Evolutionary conservation across 2,797 vertebrate genomes (phyloP), one percentile per base, ranked within the genome.

Genomic region (Prionace glauca): DNA sequence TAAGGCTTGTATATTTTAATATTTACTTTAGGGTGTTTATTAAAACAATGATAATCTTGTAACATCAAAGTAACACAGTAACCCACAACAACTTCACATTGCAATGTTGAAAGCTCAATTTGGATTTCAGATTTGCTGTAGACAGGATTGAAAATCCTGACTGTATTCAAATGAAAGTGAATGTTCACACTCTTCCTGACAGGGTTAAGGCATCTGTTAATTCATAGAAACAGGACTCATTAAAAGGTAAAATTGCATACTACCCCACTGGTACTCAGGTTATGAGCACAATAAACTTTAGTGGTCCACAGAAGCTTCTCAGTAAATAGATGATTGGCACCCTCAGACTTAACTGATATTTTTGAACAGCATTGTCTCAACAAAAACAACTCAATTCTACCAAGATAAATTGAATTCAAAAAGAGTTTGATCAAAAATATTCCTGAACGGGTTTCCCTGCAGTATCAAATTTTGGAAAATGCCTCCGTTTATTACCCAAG

Each of bases 381-480:
- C 16, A 56, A 56, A 77, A 95, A 50, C 12, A 29, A 72, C 92
- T 50, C 10, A 71, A 50, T 77, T 77, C 45, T 56, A 77, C 36
- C 11, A 41, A 65, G 36, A 36, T 92, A 67, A 92, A 92, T 20
- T 71, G 24, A 72, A 74, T 71, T 94, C 45, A 72, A 72, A 24
- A 56, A 56, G 71, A 29, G 32, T 95, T 50, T 95, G 71, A 95
- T 60, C 45, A 56, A 72, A 95, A 74, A 14, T 74, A 50, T 45
- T 50, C 22, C 67, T 56, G 22, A 94, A 94, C 20, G 69, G 69
- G 93, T 26, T 71, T 77, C 93, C 69, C 71, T 94, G 93, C 71
- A 94, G 93, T 32, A 22, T 94, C 7, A 94, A 74, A 56, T 29
- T 74, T 77, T 95, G 93, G 41, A 77, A 95, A 95, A 77, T 56